Conservation (phyloP, 2,113 vertebrate species). For the Poeciliopsis turrubarensis region DNA sequence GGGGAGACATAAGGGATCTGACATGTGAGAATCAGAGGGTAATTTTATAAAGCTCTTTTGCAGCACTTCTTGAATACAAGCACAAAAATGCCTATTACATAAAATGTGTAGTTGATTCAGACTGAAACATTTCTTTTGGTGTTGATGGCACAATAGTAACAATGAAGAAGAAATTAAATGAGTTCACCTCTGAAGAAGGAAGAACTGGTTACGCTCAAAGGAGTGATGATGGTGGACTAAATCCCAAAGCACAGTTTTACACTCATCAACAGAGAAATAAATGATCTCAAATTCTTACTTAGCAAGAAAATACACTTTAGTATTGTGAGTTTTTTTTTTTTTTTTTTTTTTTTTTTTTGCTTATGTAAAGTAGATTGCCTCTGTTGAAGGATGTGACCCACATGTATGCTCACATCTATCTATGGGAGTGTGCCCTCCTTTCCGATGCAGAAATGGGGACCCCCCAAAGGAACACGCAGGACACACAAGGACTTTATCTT, state of each 20-base stretch:
- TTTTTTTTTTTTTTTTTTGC: neutral
- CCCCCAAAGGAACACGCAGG: constrained; percentile 9
- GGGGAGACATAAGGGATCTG: constrained; percentile 41
- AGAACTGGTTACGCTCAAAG: neutral
- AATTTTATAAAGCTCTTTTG: constrained; percentile 47
- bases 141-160: constrained; percentile 29
- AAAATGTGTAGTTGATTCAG: constrained; percentile 15
- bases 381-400: constrained; percentile 7
- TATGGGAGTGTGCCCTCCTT: constrained; percentile 1
- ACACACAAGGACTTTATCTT: constrained; percentile 11
- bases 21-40: constrained; percentile 36
- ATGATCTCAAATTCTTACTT: neutral
- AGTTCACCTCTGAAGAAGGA: neutral
- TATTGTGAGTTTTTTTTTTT: neutral
- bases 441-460: constrained; percentile 2
- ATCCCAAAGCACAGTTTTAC: neutral
- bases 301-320: neutral
- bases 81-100: constrained; percentile 11
- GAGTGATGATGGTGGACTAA: neutral
- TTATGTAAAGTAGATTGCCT: neutral
- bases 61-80: constrained; percentile 25
- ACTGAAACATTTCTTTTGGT: constrained; percentile 5
- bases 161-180: neutral
- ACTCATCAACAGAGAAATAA: neutral
- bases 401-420: constrained; percentile 6